Evolutionary conservation across 2,888 invertebrate genomes (phyloP), one percentile per base, ranked within the genome.

Genomic region (Melanostoma mellinum): DNA sequence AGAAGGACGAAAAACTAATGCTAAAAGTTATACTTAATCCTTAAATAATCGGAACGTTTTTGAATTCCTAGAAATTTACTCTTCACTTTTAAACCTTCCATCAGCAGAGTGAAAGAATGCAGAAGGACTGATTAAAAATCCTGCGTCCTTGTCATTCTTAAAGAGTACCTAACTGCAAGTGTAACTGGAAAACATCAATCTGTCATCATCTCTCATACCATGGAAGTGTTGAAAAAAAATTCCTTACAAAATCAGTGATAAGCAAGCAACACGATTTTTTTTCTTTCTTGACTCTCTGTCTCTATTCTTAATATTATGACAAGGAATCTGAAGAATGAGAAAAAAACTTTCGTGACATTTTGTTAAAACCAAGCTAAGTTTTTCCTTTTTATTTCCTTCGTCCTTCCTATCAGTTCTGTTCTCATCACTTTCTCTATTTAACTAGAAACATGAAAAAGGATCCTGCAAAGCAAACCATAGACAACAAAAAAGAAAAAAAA

Each of bases 381-480:
- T 20, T 20, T 20, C 20, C 20, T 20, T 20, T 20, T 20, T 20
- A 20, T 20, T 20, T 20, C 20, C 20, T 20, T 55, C 53, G 60
- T 53, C 44, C 60, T 60, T 69, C 48, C 38, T 42, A 9, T 33
- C 9, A 55, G 42, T 74, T 20, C 58, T 69, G 52, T 48, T 69
- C 67, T 69, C 65, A 58, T 71, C 75, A 75, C 80, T 80, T 75
- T 80, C 75, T 75, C 75, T 69, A 74, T 80, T 80, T 75, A 80
- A 75, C 69, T 71, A 75, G 71, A 75, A 80, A 50, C 44, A 74
- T 58, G 63, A 74, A 56, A 63, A 63, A 20, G 63, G 55, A 52
- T 33, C 30, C 42, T 38, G 63, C 1, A 6, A 38, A 48, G 9
- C 30, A 10, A 36, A 1, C 20, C 20, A 20, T 20, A 20, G 20